These are phyloP conservation scores for Enteromius treurensis DNA, from an alignment of 2,797 vertebrate species.

Conservation along the genomic window DNA sequence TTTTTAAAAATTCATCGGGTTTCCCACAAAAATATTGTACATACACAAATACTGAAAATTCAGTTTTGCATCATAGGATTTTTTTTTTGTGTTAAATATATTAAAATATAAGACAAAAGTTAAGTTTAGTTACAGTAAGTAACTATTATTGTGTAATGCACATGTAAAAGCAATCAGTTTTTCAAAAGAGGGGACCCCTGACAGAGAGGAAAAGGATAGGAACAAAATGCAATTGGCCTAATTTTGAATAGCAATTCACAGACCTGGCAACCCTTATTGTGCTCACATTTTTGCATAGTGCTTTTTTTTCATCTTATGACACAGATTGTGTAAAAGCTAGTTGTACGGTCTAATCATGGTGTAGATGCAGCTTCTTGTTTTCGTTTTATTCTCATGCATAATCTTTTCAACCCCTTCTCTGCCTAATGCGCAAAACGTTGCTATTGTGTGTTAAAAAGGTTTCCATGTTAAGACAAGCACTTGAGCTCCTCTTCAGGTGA, in stretches of 20 bases:
- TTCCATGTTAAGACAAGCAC: slow-evolving; percentile 54
- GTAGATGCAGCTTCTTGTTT: slow-evolving; percentile 42
- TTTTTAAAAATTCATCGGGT: too few species aligned
- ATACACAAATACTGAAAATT: too few species aligned
- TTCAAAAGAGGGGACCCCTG: background rate
- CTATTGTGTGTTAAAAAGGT: slow-evolving; percentile 52
- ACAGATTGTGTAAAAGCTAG: slow-evolving; percentile 36
- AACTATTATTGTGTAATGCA: background rate
- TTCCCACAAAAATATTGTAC: background rate
- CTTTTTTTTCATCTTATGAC: background rate
- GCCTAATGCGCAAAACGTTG: slow-evolving; percentile 34
- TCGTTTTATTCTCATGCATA: slow-evolving; percentile 21
- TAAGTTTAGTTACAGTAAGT: background rate
- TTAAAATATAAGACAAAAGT: background rate
- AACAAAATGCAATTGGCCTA: background rate
- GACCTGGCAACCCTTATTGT: background rate
- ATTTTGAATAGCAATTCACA: background rate
- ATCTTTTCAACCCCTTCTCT: slow-evolving; percentile 24
- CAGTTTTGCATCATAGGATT: background rate
- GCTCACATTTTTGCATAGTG: too few species aligned
- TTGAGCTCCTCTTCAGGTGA: slow-evolving; percentile 60
- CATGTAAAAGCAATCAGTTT: background rate
- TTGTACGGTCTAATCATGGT: slow-evolving; percentile 34
- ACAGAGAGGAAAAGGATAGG: background rate
- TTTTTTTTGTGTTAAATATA: too few species aligned